Conservation (phyloP, 2,113 vertebrate genomes). For the Hucho hucho region DNA sequence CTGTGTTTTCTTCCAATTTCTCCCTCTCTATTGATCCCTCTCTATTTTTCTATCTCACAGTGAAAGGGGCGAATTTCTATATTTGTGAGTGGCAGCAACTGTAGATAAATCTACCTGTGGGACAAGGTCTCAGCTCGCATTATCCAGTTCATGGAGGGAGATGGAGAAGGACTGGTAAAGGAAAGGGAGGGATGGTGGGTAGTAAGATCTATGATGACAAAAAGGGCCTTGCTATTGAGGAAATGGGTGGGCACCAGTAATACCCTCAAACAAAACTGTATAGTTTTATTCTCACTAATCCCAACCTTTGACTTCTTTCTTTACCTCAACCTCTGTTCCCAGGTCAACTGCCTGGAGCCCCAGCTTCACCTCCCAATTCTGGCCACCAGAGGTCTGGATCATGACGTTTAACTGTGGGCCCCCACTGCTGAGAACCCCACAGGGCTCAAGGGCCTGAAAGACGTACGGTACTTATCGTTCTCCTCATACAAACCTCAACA, state of each 20-base stretch:
- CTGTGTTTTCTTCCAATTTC: not conserved
- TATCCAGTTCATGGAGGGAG: constrained; percentile 94
- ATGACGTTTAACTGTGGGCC: constrained; percentile 93
- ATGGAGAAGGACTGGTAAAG: constrained; percentile 88
- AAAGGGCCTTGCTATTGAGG: not conserved
- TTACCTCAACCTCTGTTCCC: not conserved
- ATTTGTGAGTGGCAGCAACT: constrained; percentile 93
- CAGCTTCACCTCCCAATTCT: constrained; percentile 89
- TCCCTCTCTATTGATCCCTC: not conserved
- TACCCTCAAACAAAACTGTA: not conserved
- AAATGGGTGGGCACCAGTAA: not conserved
- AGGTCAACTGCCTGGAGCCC: constrained; percentile 95
- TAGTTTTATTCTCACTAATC: not conserved
- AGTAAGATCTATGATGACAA: not conserved
- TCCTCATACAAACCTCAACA: not conserved
- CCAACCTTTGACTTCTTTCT: not conserved
- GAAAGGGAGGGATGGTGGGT: constrained; percentile 50
- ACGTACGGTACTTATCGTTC: constrained; percentile 63
- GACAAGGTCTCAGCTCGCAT: constrained; percentile 92
- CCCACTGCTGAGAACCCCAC: constrained; percentile 88
- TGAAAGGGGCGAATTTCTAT: constrained; percentile 93
- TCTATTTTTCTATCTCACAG: constrained; percentile 59
- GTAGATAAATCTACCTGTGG: constrained; percentile 94
- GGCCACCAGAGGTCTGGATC: constrained; percentile 92
- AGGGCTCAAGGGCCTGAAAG: constrained; percentile 83